Evolutionary conservation across 2,113 vertebrate species (phyloP).

Genomic region (Ursus arctos): DNA sequence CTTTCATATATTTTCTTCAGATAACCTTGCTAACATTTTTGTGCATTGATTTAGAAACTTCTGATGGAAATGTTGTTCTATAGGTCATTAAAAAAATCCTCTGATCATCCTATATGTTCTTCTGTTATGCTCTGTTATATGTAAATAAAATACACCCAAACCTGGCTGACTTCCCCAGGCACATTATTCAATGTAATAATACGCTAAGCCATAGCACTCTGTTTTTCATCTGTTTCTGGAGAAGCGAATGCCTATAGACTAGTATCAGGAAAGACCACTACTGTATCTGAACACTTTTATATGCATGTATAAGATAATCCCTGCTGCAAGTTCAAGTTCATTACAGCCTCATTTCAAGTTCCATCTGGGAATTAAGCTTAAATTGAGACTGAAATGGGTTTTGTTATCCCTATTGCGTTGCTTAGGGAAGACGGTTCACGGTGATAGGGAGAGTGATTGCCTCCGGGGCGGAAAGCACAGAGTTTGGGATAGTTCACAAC

Average conservation of each 20-base stretch:
- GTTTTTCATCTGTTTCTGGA: neutral
- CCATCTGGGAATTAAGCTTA: conserved; percentile 81
- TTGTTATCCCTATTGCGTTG: conserved; percentile 70
- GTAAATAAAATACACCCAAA: conserved; percentile 33
- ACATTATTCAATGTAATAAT: neutral
- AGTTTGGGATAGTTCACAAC: neutral
- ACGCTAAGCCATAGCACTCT: neutral
- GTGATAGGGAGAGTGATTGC: conserved; percentile 63
- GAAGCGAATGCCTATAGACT: neutral
- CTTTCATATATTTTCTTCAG: neutral
- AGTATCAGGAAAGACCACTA: conserved; percentile 13
- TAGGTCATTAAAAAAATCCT: neutral
- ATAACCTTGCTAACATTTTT: neutral
- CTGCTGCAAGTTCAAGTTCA: conserved; percentile 74
- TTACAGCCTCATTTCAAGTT: conserved; percentile 79
- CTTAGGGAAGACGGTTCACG: conserved; percentile 3
- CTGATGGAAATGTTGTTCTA: neutral
- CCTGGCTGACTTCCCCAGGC: neutral
- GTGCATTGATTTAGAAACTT: conserved; percentile 29
- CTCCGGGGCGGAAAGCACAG: conserved; percentile 55
- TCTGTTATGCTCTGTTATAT: neutral
- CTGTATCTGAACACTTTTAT: neutral
- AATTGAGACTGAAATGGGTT: conserved; percentile 80
- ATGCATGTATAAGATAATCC: conserved; percentile 59
- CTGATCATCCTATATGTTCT: neutral